Base-by-base conservation (phyloP, 2,888 invertebrate genomes). In the Aphelenchoides bicaudatus region DNA sequence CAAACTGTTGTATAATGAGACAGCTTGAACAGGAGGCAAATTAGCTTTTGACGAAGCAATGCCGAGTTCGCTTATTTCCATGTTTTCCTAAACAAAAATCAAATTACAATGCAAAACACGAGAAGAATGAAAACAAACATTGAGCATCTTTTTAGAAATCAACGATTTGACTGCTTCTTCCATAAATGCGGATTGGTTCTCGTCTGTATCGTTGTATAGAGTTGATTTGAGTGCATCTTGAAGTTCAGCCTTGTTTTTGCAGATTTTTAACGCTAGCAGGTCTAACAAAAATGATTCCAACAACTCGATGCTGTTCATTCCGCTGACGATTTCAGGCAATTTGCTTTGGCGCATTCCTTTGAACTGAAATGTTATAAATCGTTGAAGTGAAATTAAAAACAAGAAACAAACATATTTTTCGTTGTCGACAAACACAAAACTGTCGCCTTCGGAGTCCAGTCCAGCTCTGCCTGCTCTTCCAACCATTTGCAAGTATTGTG, bases 401-500 rank as follows among this genome's bases (percentile, higher is more conserved):
- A n/a, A n/a, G n/a, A n/a, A n/a, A n/a, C n/a, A n/a, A n/a, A n/a
- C n/a, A n/a, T n/a, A n/a, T n/a, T n/a, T n/a, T n/a, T n/a, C n/a
- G 31, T 62, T 58, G 16, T 63, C 39, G 31, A 67, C 23, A 34
- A 66, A 58, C 16, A 57, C 57, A 47, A 59, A 53, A 46, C 55
- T 38, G 29, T 62, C 61, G 19, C 70, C 70, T 27, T 61, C 31
- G 25, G 64, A 49, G 46, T 70, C 65, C 16, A 69, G 46, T 1
- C 65, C 63, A 3, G 65, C 63, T 28, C 94, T 84, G 0, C 94
- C 94, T 3, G 94, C 94, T 53, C 94, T 83, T 1, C 94, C 94
- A 54, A 86, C 86, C 94, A 96, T 96, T 85, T 96, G 96, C 64
- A 91, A 88, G 81, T 96, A 96, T 66, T 86, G 85, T 65, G 87